Percentiles rank a stretch among this genome's conserved stretches.
Conservation (phyloP, 2,797 vertebrate genomes). For the Sebastes minor region DNA sequence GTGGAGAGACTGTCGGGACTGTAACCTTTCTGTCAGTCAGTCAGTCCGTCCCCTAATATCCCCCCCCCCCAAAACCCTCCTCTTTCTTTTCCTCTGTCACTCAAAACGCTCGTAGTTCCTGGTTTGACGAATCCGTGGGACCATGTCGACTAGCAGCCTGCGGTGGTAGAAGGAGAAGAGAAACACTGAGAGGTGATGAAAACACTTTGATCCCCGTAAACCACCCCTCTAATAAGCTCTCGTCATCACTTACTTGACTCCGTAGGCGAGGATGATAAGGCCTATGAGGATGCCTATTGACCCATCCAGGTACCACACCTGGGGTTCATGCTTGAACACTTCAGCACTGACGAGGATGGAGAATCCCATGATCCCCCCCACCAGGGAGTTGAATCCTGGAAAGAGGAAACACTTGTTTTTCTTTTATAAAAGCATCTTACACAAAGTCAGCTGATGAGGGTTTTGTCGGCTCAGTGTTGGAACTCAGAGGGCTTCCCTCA, state of each 20-base stretch:
- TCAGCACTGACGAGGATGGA: constrained; percentile 97
- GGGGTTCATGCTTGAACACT: constrained; percentile 92
- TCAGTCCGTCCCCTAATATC: background rate
- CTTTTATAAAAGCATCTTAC: background rate
- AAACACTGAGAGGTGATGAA: background rate
- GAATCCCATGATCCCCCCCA: constrained; percentile 97
- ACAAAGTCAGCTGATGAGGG: background rate
- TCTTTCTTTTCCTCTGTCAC: constrained; percentile 63
- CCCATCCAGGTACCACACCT: constrained; percentile 96
- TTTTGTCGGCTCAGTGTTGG: constrained; percentile 1
- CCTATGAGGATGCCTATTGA: constrained; percentile 94
- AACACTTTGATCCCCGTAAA: background rate
- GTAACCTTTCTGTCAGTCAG: constrained; percentile 15
- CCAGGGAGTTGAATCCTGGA: constrained; percentile 95
- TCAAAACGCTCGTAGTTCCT: constrained; percentile 97
- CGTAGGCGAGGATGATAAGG: constrained; percentile 94
- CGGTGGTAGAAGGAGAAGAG: background rate
- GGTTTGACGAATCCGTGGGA: constrained; percentile 91
- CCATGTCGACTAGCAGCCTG: constrained; percentile 93
- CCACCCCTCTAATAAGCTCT: background rate
- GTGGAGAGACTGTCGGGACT: constrained; percentile 6
- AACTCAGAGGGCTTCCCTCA: background rate
- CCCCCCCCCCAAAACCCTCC: background rate
- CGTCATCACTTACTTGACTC: constrained; percentile 88
- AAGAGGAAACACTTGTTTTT: background rate